A percentile compares a stretch with the other conserved stretches of the same genome.
phyloP scores from a whole-genome alignment of 1,140 invertebrate species.

The Adoxophyes honmai region DNA sequence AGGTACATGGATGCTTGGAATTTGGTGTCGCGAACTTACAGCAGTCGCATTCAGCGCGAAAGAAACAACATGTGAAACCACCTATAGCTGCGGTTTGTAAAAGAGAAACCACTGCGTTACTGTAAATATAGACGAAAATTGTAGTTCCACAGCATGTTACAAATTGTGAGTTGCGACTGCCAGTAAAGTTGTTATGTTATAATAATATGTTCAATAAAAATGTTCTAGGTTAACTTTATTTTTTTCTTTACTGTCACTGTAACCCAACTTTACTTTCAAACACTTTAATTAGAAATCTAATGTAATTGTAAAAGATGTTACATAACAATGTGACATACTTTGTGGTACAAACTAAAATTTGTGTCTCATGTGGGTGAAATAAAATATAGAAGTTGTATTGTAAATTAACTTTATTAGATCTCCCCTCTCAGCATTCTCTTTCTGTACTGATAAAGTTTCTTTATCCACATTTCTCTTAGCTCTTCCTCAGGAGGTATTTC shows the following conservation, averaged over 20 bases:
- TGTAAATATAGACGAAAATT: conserved; percentile 63
- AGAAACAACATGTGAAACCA: conserved; percentile 74
- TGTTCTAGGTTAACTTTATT: conserved; percentile 44
- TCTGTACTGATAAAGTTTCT: conserved; percentile 69
- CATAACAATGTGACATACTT: neutral
- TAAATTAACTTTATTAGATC: conserved; percentile 34
- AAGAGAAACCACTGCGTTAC: conserved; percentile 38
- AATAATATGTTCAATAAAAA: conserved; percentile 61
- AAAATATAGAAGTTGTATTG: neutral
- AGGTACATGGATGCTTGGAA: conserved; percentile 98
- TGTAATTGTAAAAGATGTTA: neutral
- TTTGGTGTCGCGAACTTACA: conserved; percentile 91
- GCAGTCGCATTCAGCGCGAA: conserved; percentile 87
- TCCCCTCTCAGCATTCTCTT: conserved; percentile 70
- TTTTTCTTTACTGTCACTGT: neutral
- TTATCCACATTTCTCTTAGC: conserved; percentile 72
- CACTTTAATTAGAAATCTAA: neutral
- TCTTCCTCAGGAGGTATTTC: conserved; percentile 68
- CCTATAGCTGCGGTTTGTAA: conserved; percentile 17
- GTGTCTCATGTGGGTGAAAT: conserved; percentile 9
- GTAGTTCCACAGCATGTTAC: conserved; percentile 56
- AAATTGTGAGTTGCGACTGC: conserved; percentile 56
- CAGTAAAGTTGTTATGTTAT: conserved; percentile 49
- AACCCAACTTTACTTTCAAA: neutral
- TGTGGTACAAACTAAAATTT: no score